phyloP scores from a whole-genome alignment of 2,113 vertebrate species.

The Lepus europaeus region DNA sequence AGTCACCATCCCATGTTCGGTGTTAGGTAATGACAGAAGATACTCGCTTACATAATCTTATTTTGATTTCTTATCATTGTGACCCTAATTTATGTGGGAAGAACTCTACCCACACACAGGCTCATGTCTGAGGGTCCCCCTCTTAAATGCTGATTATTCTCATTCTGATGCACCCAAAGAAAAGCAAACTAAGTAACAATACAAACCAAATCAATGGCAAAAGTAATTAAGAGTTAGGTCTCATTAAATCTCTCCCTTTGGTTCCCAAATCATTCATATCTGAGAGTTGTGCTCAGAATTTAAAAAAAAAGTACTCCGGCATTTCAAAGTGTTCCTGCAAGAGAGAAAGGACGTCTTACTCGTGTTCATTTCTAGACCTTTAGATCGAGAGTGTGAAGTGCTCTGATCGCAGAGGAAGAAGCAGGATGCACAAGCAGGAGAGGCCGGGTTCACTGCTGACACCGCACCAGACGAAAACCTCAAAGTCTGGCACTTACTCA shows the following conservation, averaged over 20 bases:
- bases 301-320: not conserved
- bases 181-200: not conserved
- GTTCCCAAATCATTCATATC: slow-evolving; percentile 45
- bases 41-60: not conserved
- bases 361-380: not conserved
- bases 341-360: not conserved
- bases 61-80: not conserved
- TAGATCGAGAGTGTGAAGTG: not conserved
- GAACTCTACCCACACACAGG: not conserved
- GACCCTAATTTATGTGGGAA: not conserved
- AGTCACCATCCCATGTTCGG: not conserved
- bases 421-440: not conserved
- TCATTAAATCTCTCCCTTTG: slow-evolving; percentile 17
- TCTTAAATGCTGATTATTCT: not conserved
- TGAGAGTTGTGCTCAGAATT: not conserved
- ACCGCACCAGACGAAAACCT: not conserved
- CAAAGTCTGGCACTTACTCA: not conserved
- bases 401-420: not conserved
- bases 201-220: slow-evolving; percentile 21
- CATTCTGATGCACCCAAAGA: not conserved
- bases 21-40: not conserved
- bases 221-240: not conserved
- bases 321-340: not conserved
- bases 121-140: not conserved
- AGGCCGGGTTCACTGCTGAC: not conserved